Evolutionary conservation across 2,888 invertebrate genomes (phyloP).

Genomic region (Dorcus parallelipipedus): DNA sequence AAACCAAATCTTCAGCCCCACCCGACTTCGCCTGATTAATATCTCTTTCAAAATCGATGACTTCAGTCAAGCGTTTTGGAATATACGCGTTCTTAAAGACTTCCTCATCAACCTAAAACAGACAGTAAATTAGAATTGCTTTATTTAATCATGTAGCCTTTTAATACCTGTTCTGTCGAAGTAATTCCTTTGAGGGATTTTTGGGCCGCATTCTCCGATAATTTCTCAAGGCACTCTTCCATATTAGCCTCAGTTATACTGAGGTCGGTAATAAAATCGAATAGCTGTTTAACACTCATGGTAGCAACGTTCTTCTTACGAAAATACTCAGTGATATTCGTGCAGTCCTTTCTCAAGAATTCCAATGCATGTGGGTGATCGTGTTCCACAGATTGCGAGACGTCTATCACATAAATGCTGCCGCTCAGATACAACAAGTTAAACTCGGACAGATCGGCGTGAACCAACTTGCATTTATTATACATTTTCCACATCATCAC

Average conservation of each 20-base stretch:
- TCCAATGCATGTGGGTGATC: constrained; percentile 95
- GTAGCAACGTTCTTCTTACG: constrained; percentile 86
- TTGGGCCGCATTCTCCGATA: constrained; percentile 65
- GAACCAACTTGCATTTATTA: constrained; percentile 89
- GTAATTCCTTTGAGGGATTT: constrained; percentile 64
- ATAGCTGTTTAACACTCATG: constrained; percentile 85
- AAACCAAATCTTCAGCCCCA: constrained; percentile 68
- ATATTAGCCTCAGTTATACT: constrained; percentile 78
- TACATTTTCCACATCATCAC: constrained; percentile 92
- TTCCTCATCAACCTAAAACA: constrained; percentile 70
- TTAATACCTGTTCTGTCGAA: constrained; percentile 61
- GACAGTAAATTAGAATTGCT: background rate
- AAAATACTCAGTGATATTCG: constrained; percentile 89
- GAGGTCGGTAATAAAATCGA: constrained; percentile 94
- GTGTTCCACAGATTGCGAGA: constrained; percentile 97
- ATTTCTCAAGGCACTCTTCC: constrained; percentile 72
- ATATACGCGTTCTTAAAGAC: constrained; percentile 93
- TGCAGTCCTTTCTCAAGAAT: constrained; percentile 92
- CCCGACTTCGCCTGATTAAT: constrained; percentile 76
- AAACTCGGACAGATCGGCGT: constrained; percentile 97
- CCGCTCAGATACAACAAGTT: constrained; percentile 85
- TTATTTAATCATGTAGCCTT: background rate
- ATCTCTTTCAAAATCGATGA: constrained; percentile 82
- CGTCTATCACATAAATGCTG: constrained; percentile 90
- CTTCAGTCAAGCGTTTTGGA: constrained; percentile 88